Evolutionary conservation across 2,888 invertebrate genomes (phyloP), one percentile per base, ranked within the genome.

Genomic region (Adineta ricciae): DNA sequence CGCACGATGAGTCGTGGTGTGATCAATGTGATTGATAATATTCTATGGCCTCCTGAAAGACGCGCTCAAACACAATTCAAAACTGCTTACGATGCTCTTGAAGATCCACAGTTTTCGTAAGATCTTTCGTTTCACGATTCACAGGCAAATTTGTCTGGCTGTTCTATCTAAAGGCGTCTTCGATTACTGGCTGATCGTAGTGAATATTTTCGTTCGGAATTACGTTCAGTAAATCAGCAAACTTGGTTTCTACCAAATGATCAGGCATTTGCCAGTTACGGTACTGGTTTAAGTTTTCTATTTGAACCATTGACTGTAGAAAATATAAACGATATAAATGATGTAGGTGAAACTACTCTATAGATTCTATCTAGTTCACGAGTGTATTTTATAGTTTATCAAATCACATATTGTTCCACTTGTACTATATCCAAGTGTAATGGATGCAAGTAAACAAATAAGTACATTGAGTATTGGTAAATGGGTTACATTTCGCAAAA

Each of bases 61-160:
- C 73, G 73, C 24, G 73, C 36, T 73, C 73, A 73, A 73, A 38
- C 36, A 24, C 73, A 73, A 73, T 73, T 38, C 38, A 73, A 73
- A 73, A 73, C 73, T 38, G 73, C 73, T 21, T 73, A 38, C 38
- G 73, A 73, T 73, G 38, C 38, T 73, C 73, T 73, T 38, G 73
- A 38, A 73, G 73, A 73, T 73, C 2, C 36, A n/a, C 38, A 36
- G 9, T 73, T 73, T 73, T 73, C 73, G 73, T 73, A 73, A 73
- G 73, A n/a, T 73, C 24, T 72, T 2, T 21, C 5, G 19, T 73
- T 73, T 73, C 46, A 8, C 5, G 5, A 46, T 24, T 38, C 27
- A 27, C 8, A 27, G 11, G 2, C 1, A n/a, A 2, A 64, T 21
- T 2, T 8, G 2, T 2, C 11, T 64, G 56, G 11, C 11, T 5